Base-by-base conservation (phyloP, 2,888 invertebrate species). In the Nysson spinosus region DNA sequence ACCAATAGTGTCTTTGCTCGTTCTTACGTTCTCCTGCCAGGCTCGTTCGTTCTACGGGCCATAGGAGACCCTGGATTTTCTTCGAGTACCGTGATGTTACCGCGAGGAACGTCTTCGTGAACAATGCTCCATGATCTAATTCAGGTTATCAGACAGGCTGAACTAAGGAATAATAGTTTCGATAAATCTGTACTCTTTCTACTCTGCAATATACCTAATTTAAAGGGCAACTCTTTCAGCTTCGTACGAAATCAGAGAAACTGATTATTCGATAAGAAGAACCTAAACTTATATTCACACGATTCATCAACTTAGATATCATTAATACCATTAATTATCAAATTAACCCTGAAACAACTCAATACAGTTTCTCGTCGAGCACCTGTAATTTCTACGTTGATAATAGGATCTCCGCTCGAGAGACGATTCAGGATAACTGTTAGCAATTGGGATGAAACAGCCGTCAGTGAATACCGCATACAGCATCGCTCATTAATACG, bases 1-100 rank as follows among this genome's bases (percentile, higher is more conserved):
- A 61, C 72, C 75, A 78, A 77, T 78, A 71, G 72, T 51, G 44
- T 24, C 30, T 16, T 9, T 17, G 51, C 5, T 54, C 26, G 65
- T 77, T 77, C 74, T 74, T 69, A 44, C 66, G 40, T 65, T 65
- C 69, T 58, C 46, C 7, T 30, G 50, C 7, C 24, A 28, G 35
- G 55, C 42, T 57, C 71, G 64, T 71, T 71, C 68, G 67, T 72
- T 54, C 63, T 55, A 43, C 47, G 57, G 63, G 37, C 52, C 63
- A 56, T 57, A 55, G 55, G 37, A 9, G 26, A 47, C 22, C 24
- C 47, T 32, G 30, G 30, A 24, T 30, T 11, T 12, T 17, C 19
- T n/a, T 24, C 6, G 12, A 40, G 17, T 6, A 34, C 37, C 47
- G 40, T 28, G 28, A 46, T 30, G 26, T 32, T 34, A 40, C 5